A percentile compares a stretch with the other conserved stretches of the same genome.
These are phyloP conservation scores for Pipistrellus pipistrellus DNA, from an alignment of 2,797 vertebrate species.

Conservation along the genomic window DNA sequence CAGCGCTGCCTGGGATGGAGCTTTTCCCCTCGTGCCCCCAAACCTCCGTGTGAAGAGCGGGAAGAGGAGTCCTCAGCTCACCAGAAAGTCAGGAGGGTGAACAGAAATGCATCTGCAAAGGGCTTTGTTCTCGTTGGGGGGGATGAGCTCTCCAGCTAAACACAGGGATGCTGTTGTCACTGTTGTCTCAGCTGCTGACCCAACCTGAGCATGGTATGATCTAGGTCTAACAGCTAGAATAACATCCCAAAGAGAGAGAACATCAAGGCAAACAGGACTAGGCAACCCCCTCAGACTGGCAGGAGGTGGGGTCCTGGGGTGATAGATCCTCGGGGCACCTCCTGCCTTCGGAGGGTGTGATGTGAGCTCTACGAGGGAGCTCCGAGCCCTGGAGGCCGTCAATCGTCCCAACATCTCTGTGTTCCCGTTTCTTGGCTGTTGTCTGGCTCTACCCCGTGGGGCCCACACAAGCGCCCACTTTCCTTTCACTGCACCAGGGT, in stretches of 20 bases:
- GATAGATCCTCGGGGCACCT: background rate
- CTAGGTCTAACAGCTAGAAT: slow-evolving; percentile 76
- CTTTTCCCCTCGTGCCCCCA: background rate
- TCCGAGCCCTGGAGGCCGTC: rapidly evolving
- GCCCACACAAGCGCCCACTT: background rate
- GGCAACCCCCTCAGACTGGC: background rate
- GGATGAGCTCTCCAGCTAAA: background rate
- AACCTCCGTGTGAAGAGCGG: background rate
- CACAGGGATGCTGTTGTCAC: background rate
- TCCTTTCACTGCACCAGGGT: background rate
- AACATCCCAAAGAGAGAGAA: slow-evolving; percentile 68
- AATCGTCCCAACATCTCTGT: background rate
- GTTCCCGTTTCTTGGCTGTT: background rate
- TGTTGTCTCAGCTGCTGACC: slow-evolving; percentile 78
- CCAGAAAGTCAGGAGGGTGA: background rate
- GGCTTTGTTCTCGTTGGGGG: background rate
- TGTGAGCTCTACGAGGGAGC: background rate
- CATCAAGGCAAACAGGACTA: slow-evolving; percentile 2
- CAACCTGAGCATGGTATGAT: background rate
- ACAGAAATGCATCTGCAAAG: background rate
- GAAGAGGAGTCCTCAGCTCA: background rate
- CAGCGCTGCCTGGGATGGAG: rapidly evolving
- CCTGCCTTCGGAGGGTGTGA: background rate
- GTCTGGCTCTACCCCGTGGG: background rate
- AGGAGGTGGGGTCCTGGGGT: background rate